Percentiles rank a stretch among this genome's conserved stretches.
phyloP scores from a whole-genome alignment of 1,140 invertebrate genomes.

The Aphis craccivora region DNA sequence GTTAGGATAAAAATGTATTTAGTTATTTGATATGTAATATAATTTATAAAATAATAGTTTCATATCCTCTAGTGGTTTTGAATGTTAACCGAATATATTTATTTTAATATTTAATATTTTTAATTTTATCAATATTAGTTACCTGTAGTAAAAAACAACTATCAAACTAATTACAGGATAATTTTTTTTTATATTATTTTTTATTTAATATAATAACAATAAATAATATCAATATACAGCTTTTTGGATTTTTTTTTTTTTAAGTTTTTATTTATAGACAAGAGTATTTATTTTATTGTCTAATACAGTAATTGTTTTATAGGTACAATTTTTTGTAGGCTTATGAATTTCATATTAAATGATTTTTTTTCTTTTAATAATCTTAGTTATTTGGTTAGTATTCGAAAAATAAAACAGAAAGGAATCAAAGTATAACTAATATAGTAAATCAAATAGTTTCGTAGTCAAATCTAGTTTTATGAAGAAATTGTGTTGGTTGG shows the following conservation, averaged over 20 bases:
- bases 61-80: too few relatives aligned
- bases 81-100: too few relatives aligned
- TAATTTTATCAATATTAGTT: too few relatives aligned
- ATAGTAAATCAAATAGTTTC: background rate
- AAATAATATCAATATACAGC: background rate
- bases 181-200: background rate
- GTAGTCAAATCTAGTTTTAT: too few relatives aligned
- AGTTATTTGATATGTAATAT: background rate
- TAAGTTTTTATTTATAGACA: background rate
- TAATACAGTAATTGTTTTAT: background rate
- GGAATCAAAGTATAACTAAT: background rate
- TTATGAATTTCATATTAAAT: background rate
- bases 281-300: background rate
- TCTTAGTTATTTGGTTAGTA: background rate
- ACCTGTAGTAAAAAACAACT: background rate
- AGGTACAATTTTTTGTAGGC: too few relatives aligned
- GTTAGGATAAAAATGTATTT: background rate
- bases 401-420: background rate
- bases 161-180: background rate
- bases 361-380: background rate
- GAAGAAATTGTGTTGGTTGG: background rate
- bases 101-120: too few relatives aligned
- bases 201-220: background rate
- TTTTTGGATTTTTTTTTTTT: too few relatives aligned
- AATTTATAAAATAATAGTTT: background rate